Evolutionary conservation across 2,888 invertebrate species (phyloP), one percentile per base, ranked within the genome.

Genomic region (Pammene fasciana): DNA sequence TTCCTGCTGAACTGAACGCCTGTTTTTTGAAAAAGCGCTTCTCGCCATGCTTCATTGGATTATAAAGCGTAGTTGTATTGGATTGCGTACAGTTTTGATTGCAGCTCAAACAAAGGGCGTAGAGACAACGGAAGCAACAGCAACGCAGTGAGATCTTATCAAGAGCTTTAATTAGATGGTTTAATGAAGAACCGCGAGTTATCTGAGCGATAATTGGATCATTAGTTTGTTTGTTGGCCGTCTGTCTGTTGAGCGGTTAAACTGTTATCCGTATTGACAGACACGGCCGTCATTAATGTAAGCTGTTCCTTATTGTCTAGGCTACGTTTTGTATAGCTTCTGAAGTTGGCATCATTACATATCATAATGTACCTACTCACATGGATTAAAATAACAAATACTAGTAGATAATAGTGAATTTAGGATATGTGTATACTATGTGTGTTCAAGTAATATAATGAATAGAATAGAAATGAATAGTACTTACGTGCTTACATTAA

Each of bases 121-220:
- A 79, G 67, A 82, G 81, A 84, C 83, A 86, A 84, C 87, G 87
- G 87, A 87, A 85, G 80, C 85, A 70, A 73, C 56, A 78, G 79
- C 74, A 70, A 73, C 56, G 71, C 66, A 64, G 64, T 55, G 52
- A 52, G 68, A 73, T 84, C 81, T 78, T 82, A 82, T 83, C 76
- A 73, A 75, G 72, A 74, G 73, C 76, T 77, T 78, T 77, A 90
- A 91, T 91, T 89, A 91, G 86, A 80, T 78, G 81, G 76, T 75
- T 84, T 90, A 89, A 91, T 91, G 87, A 90, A 89, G 86, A 86
- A 85, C 82, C 77, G 80, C 80, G 82, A 85, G 80, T 78, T 78
- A 78, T 79, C 80, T 83, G 77, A 83, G 86, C 82, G 87, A 86
- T 90, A 89, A 90, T 90, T 90, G 76, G 83, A 85, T 87, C 86